Evolutionary conservation across 2,113 vertebrate species (phyloP).

Genomic region (Myodes glareolus): DNA sequence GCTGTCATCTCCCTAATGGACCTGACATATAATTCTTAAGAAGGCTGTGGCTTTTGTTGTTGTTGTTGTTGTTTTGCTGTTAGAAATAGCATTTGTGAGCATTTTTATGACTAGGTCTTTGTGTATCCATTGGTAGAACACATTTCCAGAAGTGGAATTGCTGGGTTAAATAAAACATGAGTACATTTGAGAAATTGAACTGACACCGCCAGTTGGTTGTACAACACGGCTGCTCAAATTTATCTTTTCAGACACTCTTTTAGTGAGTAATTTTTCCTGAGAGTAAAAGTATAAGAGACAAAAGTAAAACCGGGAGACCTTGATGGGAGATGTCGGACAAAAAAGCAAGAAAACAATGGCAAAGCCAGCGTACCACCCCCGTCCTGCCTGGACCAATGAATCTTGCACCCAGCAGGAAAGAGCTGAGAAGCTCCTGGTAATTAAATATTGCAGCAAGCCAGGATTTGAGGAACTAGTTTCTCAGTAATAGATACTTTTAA

Average conservation of each 20-base stretch:
- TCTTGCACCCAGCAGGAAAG: fast-evolving
- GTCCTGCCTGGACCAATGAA: not conserved
- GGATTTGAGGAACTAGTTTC: not conserved
- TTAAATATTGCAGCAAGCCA: not conserved
- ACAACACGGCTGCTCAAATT: not conserved
- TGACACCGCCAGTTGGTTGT: not conserved
- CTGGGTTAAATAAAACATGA: not conserved
- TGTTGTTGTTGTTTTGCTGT: not conserved
- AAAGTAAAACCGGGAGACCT: not conserved
- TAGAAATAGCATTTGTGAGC: not conserved
- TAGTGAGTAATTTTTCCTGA: not conserved
- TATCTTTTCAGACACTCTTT: not conserved
- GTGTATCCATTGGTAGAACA: not conserved
- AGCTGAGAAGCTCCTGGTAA: not conserved
- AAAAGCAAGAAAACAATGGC: not conserved
- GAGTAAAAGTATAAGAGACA: constrained; percentile 23
- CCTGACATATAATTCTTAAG: not conserved
- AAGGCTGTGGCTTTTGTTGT: not conserved
- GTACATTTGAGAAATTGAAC: not conserved
- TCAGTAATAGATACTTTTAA: not conserved
- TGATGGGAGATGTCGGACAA: not conserved
- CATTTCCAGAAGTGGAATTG: not conserved
- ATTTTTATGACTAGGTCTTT: not conserved
- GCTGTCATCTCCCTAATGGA: not conserved
- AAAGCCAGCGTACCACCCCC: not conserved